Base-by-base conservation (phyloP, 2,888 invertebrate species). In the Leptarthrus brevirostris region DNA sequence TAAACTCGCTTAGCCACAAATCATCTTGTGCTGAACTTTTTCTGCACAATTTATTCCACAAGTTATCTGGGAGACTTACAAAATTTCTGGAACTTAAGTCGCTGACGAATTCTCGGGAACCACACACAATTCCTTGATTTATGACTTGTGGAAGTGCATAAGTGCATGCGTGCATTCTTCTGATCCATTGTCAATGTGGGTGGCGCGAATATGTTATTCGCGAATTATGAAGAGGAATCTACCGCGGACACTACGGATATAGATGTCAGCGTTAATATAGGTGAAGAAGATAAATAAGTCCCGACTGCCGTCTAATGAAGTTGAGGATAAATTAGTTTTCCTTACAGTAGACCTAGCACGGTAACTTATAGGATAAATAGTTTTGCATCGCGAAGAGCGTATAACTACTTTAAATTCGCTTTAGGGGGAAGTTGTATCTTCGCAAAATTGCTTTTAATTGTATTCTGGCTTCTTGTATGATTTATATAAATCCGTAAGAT, bases 81-180 rank as follows among this genome's bases (percentile, higher is more conserved):
- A 72, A 72, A 72, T 72, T 56, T 73, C 64, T 66, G 64, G 64
- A 73, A 64, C 26, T 54, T 73, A 34, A 54, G 73, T 44, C 44
- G 66, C 66, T 73, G 73, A 73, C 73, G 73, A 73, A 73, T 73
- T 73, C 73, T 26, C 54, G 18, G 54, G 73, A 73, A 73, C 40
- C 44, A 53, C 73, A 36, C 53, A 73, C 66, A 73, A 73, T 61
- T 54, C 40, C 56, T 53, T 74, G 74, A 74, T 74, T 74, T 74
- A 74, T 74, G 69, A 74, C 58, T 74, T 74, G 74, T 74, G 74
- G 74, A 74, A 74, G 70, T 74, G 74, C 72, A 72, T 72, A 72
- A 72, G 56, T 72, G 56, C 72, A 72, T 72, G 72, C 72, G 72
- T 72, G 58, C 72, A 72, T 72, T 72, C 72, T 72, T 54, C 24